Evolutionary conservation across 2,113 vertebrate species (phyloP).

Genomic region (Pogona vitticeps): DNA sequence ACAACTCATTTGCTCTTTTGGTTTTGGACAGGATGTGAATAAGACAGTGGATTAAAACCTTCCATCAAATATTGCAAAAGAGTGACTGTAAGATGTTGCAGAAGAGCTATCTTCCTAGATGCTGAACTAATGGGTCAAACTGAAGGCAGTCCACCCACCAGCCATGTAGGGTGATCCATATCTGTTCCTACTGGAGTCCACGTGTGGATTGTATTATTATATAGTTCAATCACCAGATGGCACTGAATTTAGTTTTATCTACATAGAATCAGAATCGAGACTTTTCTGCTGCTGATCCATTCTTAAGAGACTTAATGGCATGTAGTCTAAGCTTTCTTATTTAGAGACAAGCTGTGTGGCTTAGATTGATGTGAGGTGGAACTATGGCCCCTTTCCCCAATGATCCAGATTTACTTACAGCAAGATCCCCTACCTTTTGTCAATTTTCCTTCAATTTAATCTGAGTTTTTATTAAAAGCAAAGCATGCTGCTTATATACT

Average conservation of each 20-base stretch:
- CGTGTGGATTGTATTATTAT: neutral
- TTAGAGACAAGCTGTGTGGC: too few species aligned
- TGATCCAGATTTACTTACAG: too few species aligned
- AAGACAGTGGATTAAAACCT: slow-evolving; percentile 41
- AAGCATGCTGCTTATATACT: too few species aligned
- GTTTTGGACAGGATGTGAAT: slow-evolving; percentile 39
- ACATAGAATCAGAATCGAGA: too few species aligned
- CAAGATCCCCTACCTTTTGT: too few species aligned
- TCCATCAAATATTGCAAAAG: slow-evolving; percentile 16
- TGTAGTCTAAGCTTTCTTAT: neutral
- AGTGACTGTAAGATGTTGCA: slow-evolving; percentile 20
- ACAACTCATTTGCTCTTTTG: neutral
- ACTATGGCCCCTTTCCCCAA: too few species aligned
- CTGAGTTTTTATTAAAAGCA: too few species aligned
- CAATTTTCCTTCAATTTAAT: too few species aligned
- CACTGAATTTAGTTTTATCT: neutral
- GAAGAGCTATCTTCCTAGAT: neutral
- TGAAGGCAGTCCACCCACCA: neutral
- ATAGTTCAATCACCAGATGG: neutral
- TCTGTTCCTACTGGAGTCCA: too few species aligned
- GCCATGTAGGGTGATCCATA: neutral
- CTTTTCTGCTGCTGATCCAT: neutral
- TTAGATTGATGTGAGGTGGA: too few species aligned
- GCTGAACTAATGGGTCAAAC: neutral
- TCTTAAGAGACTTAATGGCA: neutral